These are phyloP conservation scores for Pangasius larnaudii DNA, from an alignment of 2,797 vertebrate species.

Conservation along the genomic window DNA sequence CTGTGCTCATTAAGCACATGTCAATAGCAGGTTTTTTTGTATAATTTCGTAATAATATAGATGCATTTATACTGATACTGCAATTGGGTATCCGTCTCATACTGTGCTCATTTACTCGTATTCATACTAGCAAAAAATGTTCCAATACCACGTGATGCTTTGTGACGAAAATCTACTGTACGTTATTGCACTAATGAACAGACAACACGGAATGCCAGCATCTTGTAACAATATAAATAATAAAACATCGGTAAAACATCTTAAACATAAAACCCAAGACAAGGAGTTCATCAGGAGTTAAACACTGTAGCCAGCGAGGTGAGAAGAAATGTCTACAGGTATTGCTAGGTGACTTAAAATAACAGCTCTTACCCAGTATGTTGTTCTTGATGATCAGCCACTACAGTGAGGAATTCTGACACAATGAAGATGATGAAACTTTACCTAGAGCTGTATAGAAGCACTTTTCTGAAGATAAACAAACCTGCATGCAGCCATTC, in stretches of 20 bases:
- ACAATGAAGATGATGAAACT: background rate
- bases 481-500: background rate
- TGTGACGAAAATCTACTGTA: background rate
- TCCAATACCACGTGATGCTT: background rate
- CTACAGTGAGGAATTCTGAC: background rate
- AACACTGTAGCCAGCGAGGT: background rate
- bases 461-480: background rate
- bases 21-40: slow-evolving; percentile 11
- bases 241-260: too few relatives aligned
- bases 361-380: background rate
- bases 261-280: background rate
- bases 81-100: background rate
- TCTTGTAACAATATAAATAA: background rate
- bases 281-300: background rate
- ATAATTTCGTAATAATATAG: background rate
- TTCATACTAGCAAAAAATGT: background rate
- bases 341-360: background rate
- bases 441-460: background rate
- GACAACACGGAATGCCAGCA: background rate
- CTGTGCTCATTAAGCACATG: slow-evolving; percentile 4
- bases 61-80: background rate
- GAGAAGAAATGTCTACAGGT: background rate
- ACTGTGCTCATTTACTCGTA: background rate
- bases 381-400: background rate
- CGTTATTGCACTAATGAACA: background rate